phyloP scores from a whole-genome alignment of 2,888 invertebrate species.

The Dichetophora obliterata region DNA sequence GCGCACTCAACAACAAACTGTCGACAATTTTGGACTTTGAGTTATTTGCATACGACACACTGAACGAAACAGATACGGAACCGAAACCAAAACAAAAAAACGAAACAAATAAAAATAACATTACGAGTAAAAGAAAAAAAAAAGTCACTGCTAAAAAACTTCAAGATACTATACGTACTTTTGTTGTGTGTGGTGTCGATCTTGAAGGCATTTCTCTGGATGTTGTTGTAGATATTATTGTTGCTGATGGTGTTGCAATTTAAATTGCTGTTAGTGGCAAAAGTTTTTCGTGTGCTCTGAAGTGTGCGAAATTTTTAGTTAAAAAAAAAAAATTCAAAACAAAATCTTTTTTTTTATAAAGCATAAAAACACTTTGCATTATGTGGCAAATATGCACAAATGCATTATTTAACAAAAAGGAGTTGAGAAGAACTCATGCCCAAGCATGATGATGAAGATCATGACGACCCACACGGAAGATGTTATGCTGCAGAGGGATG shows the following conservation, averaged over 20 bases:
- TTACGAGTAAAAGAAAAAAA: slow-evolving; percentile 2
- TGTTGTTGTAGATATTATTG: slow-evolving; percentile 44
- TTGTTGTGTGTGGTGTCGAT: not conserved
- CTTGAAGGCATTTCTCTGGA: slow-evolving; percentile 46
- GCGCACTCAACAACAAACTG: slow-evolving; percentile 9
- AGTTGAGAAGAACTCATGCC: not conserved
- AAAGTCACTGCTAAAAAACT: not conserved
- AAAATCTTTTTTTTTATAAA: not conserved
- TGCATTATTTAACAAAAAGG: not conserved
- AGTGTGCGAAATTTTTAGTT: not conserved
- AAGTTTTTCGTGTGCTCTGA: slow-evolving; percentile 26
- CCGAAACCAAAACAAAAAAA: slow-evolving; percentile 46
- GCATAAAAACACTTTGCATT: not conserved
- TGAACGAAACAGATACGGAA: slow-evolving; percentile 30
- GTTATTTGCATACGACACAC: slow-evolving; percentile 56
- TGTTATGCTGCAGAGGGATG: not conserved
- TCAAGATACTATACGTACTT: not conserved
- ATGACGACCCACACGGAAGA: not conserved
- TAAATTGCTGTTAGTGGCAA: slow-evolving; percentile 47
- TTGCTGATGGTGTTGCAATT: slow-evolving; percentile 41
- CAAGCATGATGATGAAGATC: not conserved
- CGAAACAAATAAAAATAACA: not conserved
- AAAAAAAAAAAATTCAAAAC: not conserved
- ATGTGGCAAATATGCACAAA: slow-evolving; percentile 45
- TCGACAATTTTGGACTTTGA: slow-evolving; percentile 43